Evolutionary conservation across 2,888 invertebrate genomes (phyloP), one percentile per base, ranked within the genome.

Genomic region (Nomada flava): DNA sequence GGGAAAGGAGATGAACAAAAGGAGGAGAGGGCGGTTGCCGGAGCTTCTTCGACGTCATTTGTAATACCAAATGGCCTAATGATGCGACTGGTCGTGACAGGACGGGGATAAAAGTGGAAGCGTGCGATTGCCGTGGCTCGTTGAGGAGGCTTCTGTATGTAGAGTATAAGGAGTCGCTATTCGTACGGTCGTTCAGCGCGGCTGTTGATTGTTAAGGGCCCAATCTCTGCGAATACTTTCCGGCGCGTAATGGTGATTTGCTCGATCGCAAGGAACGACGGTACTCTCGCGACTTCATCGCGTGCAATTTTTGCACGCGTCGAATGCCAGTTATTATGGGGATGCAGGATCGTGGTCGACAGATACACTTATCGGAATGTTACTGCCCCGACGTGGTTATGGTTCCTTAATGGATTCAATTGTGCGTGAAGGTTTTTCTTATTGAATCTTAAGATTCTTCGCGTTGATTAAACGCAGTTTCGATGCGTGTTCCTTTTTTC

Each of bases 81-180:
- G 90, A 91, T 90, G 90, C 89, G 88, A 87, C 86, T 85, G 90
- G 86, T 91, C 90, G 90, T 89, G 91, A 90, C 90, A 88, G 90
- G 79, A 87, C 85, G 84, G 72, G 88, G 88, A 90, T 90, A 87
- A 89, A 86, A 87, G 82, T 89, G 85, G 89, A 84, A 85, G 79
- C 80, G 88, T 76, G 78, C 85, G 82, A 82, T 82, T 63, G 82
- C 72, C 10, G 15, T 62, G 83, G 82, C 82, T 79, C 86, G 68
- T 60, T 76, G 74, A 29, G 44, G 50, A 5, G 67, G 42, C 52
- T 11, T 57, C 57, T 13, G 55, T 36, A 57, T 67, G 65, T 69
- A 23, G 72, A 65, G 42, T 63, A 47, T 18, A 23, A 15, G 13
- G 62, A 44, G 62, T 44, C 44, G 13, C 44, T 50, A 20, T 26